These are phyloP conservation scores for Procavia capensis DNA, from an alignment of 2,113 vertebrate genomes.

Conservation along the genomic window DNA sequence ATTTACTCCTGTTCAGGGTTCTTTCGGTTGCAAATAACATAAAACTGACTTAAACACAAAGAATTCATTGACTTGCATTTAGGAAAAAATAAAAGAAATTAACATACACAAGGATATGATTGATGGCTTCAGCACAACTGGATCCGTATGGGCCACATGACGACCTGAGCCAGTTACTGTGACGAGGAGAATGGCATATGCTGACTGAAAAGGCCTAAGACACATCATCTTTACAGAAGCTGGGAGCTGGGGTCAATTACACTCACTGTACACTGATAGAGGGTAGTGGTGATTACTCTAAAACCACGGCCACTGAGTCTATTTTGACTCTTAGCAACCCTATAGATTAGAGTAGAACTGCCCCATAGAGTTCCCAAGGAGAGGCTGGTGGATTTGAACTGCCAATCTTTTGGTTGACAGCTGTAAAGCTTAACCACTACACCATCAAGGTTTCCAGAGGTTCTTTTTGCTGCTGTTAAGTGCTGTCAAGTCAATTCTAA, in stretches of 20 bases:
- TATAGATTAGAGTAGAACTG: too few species aligned
- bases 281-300: neutral
- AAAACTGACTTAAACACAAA: neutral
- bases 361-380: too few species aligned
- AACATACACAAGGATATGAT: too few species aligned
- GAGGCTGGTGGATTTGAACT: too few species aligned
- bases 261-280: neutral
- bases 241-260: neutral
- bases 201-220: neutral
- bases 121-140: neutral
- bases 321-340: too few species aligned
- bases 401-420: too few species aligned
- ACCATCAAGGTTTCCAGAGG: too few species aligned
- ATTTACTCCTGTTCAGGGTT: constrained; percentile 6
- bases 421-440: too few species aligned
- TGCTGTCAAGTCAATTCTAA: too few species aligned
- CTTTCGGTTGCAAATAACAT: neutral
- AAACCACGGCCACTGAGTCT: too few species aligned
- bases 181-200: neutral
- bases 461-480: too few species aligned
- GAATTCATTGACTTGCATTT: neutral
- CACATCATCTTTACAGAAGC: neutral
- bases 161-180: neutral
- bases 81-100: neutral
- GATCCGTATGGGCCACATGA: neutral